Conservation (phyloP, 2,797 vertebrate genomes). For the Chrysocyon brachyurus region DNA sequence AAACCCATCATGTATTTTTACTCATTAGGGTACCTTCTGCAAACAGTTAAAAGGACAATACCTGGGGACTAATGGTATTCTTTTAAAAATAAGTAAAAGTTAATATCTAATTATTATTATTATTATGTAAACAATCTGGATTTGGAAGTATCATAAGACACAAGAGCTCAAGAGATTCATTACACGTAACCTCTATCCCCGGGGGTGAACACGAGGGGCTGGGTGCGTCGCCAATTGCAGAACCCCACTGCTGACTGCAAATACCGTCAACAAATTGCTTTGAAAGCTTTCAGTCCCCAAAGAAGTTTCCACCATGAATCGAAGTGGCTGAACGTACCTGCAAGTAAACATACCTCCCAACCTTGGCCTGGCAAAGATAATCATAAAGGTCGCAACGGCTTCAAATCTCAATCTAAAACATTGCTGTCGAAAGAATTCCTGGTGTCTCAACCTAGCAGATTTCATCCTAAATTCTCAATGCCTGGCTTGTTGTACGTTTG, state of each 20-base stretch:
- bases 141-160: constrained; percentile 84
- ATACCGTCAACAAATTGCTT: constrained; percentile 5
- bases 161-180: constrained; percentile 78
- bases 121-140: constrained; percentile 82
- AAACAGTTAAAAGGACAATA: constrained; percentile 83
- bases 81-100: constrained; percentile 83
- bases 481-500: constrained; percentile 75
- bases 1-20: constrained; percentile 74
- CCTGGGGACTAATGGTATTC: constrained; percentile 77
- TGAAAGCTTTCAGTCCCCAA: constrained; percentile 58
- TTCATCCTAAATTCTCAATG: constrained; percentile 80
- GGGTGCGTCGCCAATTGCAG: constrained; percentile 48
- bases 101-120: neutral
- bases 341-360: constrained; percentile 79
- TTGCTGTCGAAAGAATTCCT: constrained; percentile 72
- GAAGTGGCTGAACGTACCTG: constrained; percentile 62
- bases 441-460: constrained; percentile 77
- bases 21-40: constrained; percentile 81
- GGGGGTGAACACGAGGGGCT: constrained; percentile 72
- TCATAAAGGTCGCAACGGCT: constrained; percentile 69
- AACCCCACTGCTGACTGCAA: constrained; percentile 58
- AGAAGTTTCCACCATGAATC: constrained; percentile 73
- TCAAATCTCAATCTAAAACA: constrained; percentile 79
- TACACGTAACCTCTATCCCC: constrained; percentile 73
- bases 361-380: constrained; percentile 73